Base-by-base conservation (phyloP, 2,797 vertebrate species). In the Taeniopygia guttata region DNA sequence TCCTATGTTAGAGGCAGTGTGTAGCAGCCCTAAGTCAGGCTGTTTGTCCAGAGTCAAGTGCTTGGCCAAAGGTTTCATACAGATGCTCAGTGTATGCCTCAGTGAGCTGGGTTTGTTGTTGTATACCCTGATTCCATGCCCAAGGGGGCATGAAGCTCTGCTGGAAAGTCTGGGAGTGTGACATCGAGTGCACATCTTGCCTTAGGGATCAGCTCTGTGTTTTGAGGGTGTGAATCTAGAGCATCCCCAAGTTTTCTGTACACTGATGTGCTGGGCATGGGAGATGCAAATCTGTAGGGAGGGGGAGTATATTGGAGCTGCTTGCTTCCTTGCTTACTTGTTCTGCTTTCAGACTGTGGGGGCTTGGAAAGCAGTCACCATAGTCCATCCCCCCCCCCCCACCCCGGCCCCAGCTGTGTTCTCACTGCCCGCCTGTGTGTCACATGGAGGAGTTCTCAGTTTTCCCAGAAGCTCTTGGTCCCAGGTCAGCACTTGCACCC, bases 351-450 rank as follows among this genome's bases (percentile, higher is more conserved):
- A 87, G 72, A 45, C 62, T 49, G n/a, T 6, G 68, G 68, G 52
- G 58, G 64, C 52, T 82, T 59, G 52, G 59, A 69, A 78, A 68
- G 30, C 34, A 51, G 40, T 68, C 29, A 1, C 60, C 2, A 11
- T 63, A 15, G 42, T 49, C 5, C n/a, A n/a, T n/a, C n/a, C n/a
- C 22, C 48, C 49, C 23, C 7, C 0, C 9, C 49, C 20, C 7
- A 0, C 9, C 1, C 2, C 1, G n/a, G n/a, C n/a, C n/a, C n/a
- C 3, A 2, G 25, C 14, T 34, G 4, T 36, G 29, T 60, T 87
- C 75, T 67, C 26, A 3, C 30, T 26, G 68, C 48, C 85, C 3
- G 2, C 7, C 4, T 34, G 7, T 59, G 63, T 62, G 48, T 84
- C 56, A 17, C 23, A 27, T 9, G 42, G 63, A 62, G 68, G 62